Conservation (phyloP, 23 tunicate genomes). For the Ciona savignyi region DNA sequence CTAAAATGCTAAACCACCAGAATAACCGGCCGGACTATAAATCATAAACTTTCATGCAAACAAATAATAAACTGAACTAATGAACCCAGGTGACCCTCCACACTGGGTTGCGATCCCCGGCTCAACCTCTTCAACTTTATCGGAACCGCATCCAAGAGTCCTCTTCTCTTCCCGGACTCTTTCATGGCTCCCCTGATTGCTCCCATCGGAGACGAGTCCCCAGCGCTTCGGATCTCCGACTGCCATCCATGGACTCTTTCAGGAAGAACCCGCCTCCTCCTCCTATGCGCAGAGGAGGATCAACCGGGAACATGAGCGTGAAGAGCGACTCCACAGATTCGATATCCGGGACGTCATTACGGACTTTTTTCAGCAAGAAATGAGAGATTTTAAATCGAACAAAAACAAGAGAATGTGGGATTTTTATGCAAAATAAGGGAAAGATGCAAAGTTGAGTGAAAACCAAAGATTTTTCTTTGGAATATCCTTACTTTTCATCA, state of each 20-base stretch:
- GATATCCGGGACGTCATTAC: constrained; percentile 10
- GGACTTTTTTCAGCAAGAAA: constrained; percentile 20
- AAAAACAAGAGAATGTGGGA: no score
- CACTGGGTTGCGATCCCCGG: constrained; percentile 51
- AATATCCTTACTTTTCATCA: no score
- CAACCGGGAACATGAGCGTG: constrained; percentile 30
- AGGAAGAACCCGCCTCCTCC: constrained; percentile 36
- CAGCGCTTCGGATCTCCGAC: neutral
- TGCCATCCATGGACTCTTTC: neutral
- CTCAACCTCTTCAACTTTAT: constrained; percentile 14
- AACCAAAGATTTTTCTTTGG: no score
- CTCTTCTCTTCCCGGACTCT: neutral
- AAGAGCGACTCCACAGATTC: constrained; percentile 37
- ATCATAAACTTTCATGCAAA: no score
- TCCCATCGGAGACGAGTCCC: neutral
- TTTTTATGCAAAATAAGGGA: no score
- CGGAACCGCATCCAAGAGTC: constrained; percentile 12
- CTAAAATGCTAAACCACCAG: no score
- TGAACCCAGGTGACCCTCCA: constrained; percentile 58
- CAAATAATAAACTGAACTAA: neutral
- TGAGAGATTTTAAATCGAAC: no score
- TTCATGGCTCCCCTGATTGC: neutral
- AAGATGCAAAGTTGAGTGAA: no score
- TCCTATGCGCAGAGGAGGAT: constrained; percentile 35
- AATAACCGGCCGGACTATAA: no score